Conservation (phyloP, 2,797 vertebrate species). For the Euphonia xanthogaster region DNA sequence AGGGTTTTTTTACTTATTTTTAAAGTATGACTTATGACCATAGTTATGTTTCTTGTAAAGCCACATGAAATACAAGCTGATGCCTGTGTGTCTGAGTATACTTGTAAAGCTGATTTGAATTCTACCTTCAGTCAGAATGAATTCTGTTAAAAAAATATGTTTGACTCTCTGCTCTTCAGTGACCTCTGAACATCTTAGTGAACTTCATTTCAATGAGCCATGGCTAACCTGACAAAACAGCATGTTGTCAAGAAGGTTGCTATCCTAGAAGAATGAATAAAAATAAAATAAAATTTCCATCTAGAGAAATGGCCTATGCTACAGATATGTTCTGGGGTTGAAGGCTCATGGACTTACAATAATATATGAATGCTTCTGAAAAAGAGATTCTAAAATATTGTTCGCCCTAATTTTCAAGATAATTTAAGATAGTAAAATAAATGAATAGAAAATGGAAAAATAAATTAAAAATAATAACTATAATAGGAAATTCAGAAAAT, state of each 20-base stretch:
- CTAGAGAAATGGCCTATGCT: background rate
- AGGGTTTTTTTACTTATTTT: background rate
- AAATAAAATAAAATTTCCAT: background rate
- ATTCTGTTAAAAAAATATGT: background rate
- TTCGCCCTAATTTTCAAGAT: background rate
- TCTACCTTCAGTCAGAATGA: background rate
- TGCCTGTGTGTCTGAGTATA: background rate
- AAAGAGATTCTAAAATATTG: background rate
- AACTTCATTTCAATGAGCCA: background rate
- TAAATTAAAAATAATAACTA: background rate
- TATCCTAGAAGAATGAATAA: background rate
- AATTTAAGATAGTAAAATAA: background rate
- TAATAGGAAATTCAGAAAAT: background rate
- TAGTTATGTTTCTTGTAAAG: background rate
- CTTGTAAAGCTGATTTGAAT: background rate
- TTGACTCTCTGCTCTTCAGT: background rate
- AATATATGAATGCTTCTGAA: background rate
- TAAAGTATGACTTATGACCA: background rate
- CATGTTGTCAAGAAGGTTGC: background rate
- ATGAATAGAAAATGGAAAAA: background rate
- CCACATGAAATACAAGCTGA: background rate
- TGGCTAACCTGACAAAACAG: background rate
- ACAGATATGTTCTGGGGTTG: background rate
- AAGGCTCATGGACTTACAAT: background rate
- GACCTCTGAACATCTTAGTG: background rate